Evolutionary conservation across 1,140 invertebrate species (phyloP), one percentile per base, ranked within the genome.

Genomic region (Caenorhabditis remanei): DNA sequence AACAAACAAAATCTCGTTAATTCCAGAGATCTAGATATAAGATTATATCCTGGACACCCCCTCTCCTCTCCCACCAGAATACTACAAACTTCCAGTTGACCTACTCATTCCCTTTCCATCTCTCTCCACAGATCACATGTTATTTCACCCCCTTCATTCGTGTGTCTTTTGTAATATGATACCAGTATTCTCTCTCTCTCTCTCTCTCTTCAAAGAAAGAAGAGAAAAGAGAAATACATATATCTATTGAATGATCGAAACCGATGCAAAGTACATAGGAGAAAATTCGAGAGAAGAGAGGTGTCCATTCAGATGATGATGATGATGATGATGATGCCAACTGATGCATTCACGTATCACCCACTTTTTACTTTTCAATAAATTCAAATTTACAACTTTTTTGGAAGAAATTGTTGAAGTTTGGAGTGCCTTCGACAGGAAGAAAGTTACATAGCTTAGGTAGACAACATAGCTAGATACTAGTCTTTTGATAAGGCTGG

Each of bases 131-230:
- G 8, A 40, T 71, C 65, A 14, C 24, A 40, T 32, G 32, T 32
- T 65, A 24, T 41, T 5, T 41, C 7, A 13, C 24, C 40, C 63
- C 13, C 32, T 75, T 24, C 40, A 6, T 75, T 40, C n/a, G 41
- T 32, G 14, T 82, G 58, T 84, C 53, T 61, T 61, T 84, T 84
- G 83, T 79, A 79, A 79, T 79, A 79, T 79, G 71, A 79, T 79
- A 79, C 71, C 71, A 79, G 46, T 79, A 79, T 71, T 71, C 21
- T 46, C 6, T 67, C 4, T 71, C 5, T n/a, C 41, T 71, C 11
- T 24, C 46, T 40, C 24, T 63, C 24, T 40, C 14, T 40, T 58
- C 19, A 7, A 19, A 58, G 19, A 19, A 19, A 19, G 19, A 58
- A n/a, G 19, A 58, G 55, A 58, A 14, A 58, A 65, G 21, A 65